Percentiles rank a stretch among this genome's conserved stretches.
These are phyloP conservation scores for Paracyclopina nana DNA, from an alignment of 1,140 invertebrate species.

Conservation along the genomic window DNA sequence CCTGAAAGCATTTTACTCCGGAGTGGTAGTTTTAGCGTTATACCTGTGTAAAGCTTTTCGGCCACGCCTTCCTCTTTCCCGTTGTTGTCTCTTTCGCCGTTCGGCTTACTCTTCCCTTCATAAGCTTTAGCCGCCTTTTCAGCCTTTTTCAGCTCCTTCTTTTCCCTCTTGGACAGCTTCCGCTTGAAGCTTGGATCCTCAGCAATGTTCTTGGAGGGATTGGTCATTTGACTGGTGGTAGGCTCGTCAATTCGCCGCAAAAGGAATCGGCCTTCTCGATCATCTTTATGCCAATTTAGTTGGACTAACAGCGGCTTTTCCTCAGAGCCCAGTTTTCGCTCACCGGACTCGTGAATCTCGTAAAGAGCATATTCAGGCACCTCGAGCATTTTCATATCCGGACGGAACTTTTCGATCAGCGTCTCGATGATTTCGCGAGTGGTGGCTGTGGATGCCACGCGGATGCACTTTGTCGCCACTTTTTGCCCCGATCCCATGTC, in stretches of 20 bases:
- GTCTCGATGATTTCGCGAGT: constrained; percentile 86
- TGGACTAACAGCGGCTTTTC: constrained; percentile 94
- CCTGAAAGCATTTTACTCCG: no score
- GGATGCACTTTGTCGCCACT: constrained; percentile 96
- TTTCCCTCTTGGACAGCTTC: constrained; percentile 94
- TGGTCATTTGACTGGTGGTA: constrained; percentile 13
- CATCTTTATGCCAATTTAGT: constrained; percentile 95
- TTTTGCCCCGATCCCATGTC: constrained; percentile 65
- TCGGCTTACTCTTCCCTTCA: constrained; percentile 34
- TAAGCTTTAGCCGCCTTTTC: constrained; percentile 67
- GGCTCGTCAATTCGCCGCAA: constrained; percentile 35
- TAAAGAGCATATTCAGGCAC: constrained; percentile 87
- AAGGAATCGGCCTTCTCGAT: constrained; percentile 87
- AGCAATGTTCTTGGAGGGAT: constrained; percentile 12
- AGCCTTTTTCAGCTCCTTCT: constrained; percentile 93
- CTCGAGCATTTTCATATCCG: constrained; percentile 95
- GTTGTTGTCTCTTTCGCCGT: constrained; percentile 34
- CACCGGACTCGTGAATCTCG: constrained; percentile 91
- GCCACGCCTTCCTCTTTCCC: constrained; percentile 43
- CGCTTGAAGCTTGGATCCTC: constrained; percentile 39
- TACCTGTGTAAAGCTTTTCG: constrained; percentile 74
- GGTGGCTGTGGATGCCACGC: constrained; percentile 85
- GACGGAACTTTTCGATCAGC: constrained; percentile 95
- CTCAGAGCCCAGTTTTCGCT: constrained; percentile 61
- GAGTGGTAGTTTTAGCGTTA: no score